A percentile compares a stretch with the other conserved stretches of the same genome.
phyloP scores from a whole-genome alignment of 2,113 vertebrate genomes.

The Sylvilagus bachmani region DNA sequence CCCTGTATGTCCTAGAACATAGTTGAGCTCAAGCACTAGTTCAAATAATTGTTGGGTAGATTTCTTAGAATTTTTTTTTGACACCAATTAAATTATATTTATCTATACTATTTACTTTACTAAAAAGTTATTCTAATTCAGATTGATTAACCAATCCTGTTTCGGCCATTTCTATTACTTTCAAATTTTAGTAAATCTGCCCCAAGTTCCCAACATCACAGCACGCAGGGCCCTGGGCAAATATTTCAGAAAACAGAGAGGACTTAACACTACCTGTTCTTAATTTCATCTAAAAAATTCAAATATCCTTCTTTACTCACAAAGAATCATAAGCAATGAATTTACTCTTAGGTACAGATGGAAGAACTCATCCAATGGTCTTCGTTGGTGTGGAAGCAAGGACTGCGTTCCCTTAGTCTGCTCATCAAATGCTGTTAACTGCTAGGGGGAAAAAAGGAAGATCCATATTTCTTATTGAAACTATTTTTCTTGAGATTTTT shows the following conservation, averaged over 20 bases:
- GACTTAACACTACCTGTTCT: not conserved
- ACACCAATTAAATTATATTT: not conserved
- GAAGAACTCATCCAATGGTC: too few relatives aligned
- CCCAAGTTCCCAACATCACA: slow-evolving; percentile 28
- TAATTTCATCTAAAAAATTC: slow-evolving; percentile 57
- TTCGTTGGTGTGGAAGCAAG: too few relatives aligned
- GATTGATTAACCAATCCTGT: slow-evolving; percentile 3
- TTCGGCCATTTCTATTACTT: slow-evolving; percentile 10
- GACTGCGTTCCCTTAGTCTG: too few relatives aligned
- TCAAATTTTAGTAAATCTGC: slow-evolving; percentile 45
- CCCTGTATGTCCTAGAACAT: too few relatives aligned
- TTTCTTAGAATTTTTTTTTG: not conserved
- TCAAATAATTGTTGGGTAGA: too few relatives aligned
- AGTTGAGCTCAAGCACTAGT: too few relatives aligned
- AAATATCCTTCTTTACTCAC: slow-evolving; percentile 61
- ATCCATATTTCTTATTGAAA: slow-evolving; percentile 63
- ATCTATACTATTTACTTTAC: slow-evolving; percentile 7
- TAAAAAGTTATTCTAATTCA: slow-evolving; percentile 37
- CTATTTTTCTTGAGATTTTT: slow-evolving; percentile 39
- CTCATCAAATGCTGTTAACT: not conserved
- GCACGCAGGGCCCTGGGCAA: not conserved
- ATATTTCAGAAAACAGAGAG: slow-evolving; percentile 17
- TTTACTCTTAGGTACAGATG: too few relatives aligned
- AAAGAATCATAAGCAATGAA: slow-evolving; percentile 20
- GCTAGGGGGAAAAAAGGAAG: slow-evolving; percentile 11